Evolutionary conservation across 2,113 vertebrate species (phyloP).

Genomic region (Sminthopsis crassicaudata): DNA sequence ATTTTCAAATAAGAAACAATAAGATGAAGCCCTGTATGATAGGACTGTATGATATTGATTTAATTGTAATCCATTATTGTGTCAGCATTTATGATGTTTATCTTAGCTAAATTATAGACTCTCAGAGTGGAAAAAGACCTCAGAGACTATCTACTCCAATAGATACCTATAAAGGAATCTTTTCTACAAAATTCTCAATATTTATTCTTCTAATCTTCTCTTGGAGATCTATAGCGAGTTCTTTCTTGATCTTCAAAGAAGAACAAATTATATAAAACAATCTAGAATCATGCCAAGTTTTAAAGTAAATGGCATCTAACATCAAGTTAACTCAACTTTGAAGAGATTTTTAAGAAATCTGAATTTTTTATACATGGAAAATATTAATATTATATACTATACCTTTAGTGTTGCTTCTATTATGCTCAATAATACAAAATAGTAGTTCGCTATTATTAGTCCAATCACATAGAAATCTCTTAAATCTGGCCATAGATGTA

Average conservation of each 20-base stretch:
- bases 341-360: constrained; percentile 45
- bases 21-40: background rate
- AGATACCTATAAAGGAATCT: background rate
- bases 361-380: constrained; percentile 35
- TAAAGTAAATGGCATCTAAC: constrained; percentile 12
- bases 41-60: background rate
- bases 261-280: constrained; percentile 1
- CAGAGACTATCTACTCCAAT: background rate
- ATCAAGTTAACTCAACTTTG: constrained; percentile 27
- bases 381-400: constrained; percentile 58
- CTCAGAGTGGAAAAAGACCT: background rate
- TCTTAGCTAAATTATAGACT: background rate
- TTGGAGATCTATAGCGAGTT: constrained; percentile 33
- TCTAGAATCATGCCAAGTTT: background rate
- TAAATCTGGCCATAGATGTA: constrained; percentile 66
- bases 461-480: constrained; percentile 53
- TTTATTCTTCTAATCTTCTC: background rate
- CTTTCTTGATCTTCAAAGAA: constrained; percentile 34
- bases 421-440: constrained; percentile 76
- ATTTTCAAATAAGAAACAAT: background rate
- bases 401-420: constrained; percentile 77
- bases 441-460: constrained; percentile 76
- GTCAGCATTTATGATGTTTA: constrained; percentile 17
- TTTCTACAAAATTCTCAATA: background rate
- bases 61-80: background rate